Evolutionary conservation across 2,797 vertebrate genomes (phyloP), one percentile per base, ranked within the genome.

Genomic region (Gorsachius magnificus): DNA sequence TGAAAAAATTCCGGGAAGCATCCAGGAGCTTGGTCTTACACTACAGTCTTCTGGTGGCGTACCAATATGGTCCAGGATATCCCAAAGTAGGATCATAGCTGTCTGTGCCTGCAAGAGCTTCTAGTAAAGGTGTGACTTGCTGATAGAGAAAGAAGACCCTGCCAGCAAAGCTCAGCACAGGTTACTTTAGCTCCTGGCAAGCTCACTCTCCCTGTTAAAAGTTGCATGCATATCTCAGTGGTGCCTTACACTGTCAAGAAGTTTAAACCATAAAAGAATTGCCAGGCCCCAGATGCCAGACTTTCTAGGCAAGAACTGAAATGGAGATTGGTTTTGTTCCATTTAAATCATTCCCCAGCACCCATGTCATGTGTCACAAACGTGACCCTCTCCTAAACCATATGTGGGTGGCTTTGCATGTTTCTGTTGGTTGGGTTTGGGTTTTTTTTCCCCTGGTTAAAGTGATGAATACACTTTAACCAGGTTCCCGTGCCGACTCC

Each of bases 221-320:
- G 21, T 12, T 78, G 61, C 45, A 66, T 56, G 53, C 10, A 1
- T 35, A 83, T 33, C 64, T 77, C 85, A 80, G 28, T 48, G 38
- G 35, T 85, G 58, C 33, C 56, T 70, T 90, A 88, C 13, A 63
- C 21, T 43, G 25, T 14, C 19, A 45, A 74, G 16, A 86, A 87
- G 21, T 88, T 80, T 60, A 96, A 91, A 63, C 48, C 29, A 22
- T 33, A 71, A 48, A 87, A 90, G 7, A 95, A 84, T 70, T 13
- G 6, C 29, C 56, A 77, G 48, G n/a, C 21, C 25, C 26, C 45
- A 48, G 56, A 74, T 77, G 43, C 51, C 60, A 81, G 68, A 60
- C 22, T 56, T 41, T 70, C 54, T 70, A 65, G 75, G 28, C 53
- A 83, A 81, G 50, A 83, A 74, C 53, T 63, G 75, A 84, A 93